Percentiles rank a stretch among this genome's conserved stretches.
Evolutionary conservation across 2,113 vertebrate genomes (phyloP).

Genomic region (Meleagris gallopavo): DNA sequence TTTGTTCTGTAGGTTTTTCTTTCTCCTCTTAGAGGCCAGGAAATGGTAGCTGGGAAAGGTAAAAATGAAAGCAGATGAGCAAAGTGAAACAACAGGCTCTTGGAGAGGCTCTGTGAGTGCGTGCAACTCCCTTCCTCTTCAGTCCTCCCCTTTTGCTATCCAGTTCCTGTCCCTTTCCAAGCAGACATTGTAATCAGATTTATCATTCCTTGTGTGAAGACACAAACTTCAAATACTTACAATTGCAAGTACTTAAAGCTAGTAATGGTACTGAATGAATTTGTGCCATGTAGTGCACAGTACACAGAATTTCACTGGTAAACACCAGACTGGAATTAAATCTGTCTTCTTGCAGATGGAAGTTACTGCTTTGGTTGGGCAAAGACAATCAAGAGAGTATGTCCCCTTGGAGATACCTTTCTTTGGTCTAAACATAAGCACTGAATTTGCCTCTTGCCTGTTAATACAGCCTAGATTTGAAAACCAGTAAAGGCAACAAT

Average conservation of each 20-base stretch:
- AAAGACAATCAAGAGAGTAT: not conserved
- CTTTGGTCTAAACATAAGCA: not conserved
- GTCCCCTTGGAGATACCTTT: not conserved
- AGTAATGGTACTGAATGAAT: not conserved
- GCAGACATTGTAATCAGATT: not conserved
- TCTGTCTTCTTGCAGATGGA: not conserved
- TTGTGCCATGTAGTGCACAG: not conserved
- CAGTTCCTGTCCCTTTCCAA: not conserved
- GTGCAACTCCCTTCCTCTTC: not conserved
- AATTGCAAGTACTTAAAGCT: not conserved
- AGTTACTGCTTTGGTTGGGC: not conserved
- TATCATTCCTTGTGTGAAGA: not conserved
- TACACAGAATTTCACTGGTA: not conserved
- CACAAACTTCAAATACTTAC: not conserved
- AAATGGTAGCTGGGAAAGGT: constrained; percentile 49
- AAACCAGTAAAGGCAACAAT: not conserved
- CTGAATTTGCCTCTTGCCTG: not conserved
- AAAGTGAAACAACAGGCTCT: not conserved
- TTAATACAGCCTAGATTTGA: not conserved
- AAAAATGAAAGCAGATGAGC: not conserved
- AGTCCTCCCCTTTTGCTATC: not conserved
- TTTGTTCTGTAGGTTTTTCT: not conserved
- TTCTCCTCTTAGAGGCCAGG: not conserved
- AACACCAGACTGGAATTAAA: not conserved
- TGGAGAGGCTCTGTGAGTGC: not conserved